These are phyloP conservation scores for Eumeta japonica DNA, from an alignment of 1,140 invertebrate species.

Conservation along the genomic window DNA sequence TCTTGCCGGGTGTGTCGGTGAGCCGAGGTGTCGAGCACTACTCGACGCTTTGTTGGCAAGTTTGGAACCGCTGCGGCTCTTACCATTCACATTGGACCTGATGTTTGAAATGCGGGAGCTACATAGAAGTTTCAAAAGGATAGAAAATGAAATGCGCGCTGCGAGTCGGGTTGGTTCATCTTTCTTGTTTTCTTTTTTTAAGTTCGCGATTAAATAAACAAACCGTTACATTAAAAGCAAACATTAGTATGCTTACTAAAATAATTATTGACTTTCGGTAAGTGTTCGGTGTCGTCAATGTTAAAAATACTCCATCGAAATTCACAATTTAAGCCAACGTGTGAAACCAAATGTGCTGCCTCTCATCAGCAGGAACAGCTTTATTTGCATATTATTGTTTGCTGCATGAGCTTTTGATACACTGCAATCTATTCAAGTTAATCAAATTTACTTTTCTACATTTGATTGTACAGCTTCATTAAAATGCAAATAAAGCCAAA, in stretches of 20 bases:
- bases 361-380: constrained; percentile 38
- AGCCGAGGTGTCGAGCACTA: constrained; percentile 62
- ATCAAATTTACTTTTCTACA: no score
- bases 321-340: no score
- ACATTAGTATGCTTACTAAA: no score
- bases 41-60: constrained; percentile 72
- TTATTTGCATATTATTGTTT: constrained; percentile 57
- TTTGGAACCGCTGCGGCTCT: constrained; percentile 71
- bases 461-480: constrained; percentile 48
- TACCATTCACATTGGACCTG: constrained; percentile 78
- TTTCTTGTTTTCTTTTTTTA: constrained; percentile 1
- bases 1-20: constrained; percentile 67
- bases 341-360: no score
- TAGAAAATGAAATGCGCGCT: constrained; percentile 58
- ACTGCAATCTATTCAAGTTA: constrained; percentile 24
- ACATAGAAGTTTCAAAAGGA: constrained; percentile 72
- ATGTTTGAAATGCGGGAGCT: constrained; percentile 77
- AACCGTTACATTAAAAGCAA: no score
- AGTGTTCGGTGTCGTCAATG: no score
- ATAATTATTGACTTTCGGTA: no score
- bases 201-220: not conserved
- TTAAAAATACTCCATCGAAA: no score
- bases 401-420: constrained; percentile 49
- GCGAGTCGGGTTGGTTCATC: constrained; percentile 45
- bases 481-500: constrained; percentile 53